These are phyloP conservation scores for Operophtera brumata DNA, from an alignment of 2,888 invertebrate species.

Conservation along the genomic window DNA sequence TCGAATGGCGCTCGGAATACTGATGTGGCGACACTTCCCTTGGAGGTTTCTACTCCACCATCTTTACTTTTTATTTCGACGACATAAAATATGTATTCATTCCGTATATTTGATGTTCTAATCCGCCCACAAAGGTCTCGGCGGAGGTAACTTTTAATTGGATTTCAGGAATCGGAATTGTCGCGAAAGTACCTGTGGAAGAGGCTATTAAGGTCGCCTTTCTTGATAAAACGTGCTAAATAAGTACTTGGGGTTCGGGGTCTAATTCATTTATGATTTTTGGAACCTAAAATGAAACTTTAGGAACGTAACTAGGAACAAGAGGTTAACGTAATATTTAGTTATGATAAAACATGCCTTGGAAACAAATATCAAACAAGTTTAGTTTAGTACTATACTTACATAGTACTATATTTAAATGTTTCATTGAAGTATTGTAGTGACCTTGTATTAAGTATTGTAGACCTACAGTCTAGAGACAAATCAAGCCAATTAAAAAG, in stretches of 20 bases:
- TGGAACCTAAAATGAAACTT: no score
- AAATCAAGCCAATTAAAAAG: slow-evolving; percentile 13
- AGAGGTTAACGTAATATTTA: no score
- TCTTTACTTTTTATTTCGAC: slow-evolving; percentile 51
- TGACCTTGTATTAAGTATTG: no score
- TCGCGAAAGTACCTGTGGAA: slow-evolving; percentile 4
- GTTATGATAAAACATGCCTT: no score
- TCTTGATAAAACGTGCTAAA: background rate
- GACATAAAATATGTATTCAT: slow-evolving; percentile 56
- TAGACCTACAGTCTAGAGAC: no score
- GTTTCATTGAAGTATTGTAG: no score
- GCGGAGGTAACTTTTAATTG: slow-evolving; percentile 21
- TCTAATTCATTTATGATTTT: background rate
- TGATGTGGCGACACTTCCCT: slow-evolving; percentile 63
- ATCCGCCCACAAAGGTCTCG: slow-evolving; percentile 30
- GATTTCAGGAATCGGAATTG: slow-evolving; percentile 12
- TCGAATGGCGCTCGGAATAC: slow-evolving; percentile 73
- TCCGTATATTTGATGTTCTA: slow-evolving; percentile 49
- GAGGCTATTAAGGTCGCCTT: slow-evolving; percentile 1
- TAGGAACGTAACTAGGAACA: no score
- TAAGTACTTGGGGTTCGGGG: background rate
- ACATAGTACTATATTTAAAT: no score
- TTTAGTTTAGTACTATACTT: no score
- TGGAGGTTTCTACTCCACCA: slow-evolving; percentile 40
- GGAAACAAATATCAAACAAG: no score